These are phyloP conservation scores for Caenorhabditis panamensis DNA, from an alignment of 2,888 invertebrate genomes.

Conservation along the genomic window DNA sequence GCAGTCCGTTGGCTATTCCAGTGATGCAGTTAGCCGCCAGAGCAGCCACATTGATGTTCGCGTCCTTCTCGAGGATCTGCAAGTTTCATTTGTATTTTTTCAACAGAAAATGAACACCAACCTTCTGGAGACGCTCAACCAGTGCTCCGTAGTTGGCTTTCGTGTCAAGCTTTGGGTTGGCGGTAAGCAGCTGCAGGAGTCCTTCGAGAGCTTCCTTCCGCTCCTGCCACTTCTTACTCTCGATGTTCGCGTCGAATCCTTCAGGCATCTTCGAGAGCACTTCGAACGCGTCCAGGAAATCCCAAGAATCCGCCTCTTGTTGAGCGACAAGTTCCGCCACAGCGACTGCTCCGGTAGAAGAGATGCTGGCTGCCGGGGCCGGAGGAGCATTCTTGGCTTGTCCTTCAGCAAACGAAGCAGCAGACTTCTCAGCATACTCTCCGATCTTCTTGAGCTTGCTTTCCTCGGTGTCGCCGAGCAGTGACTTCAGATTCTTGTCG, in stretches of 20 bases:
- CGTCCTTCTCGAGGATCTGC: slow-evolving; percentile 92
- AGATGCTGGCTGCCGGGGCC: slow-evolving; percentile 30
- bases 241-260: slow-evolving; percentile 94
- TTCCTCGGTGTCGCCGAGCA: slow-evolving; percentile 90
- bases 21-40: slow-evolving; percentile 90
- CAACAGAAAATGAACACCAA: too few species aligned
- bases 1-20: slow-evolving; percentile 89
- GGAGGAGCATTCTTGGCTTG: slow-evolving; percentile 56
- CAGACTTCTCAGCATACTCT: slow-evolving; percentile 64
- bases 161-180: slow-evolving; percentile 88
- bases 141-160: slow-evolving; percentile 94
- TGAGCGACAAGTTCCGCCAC: slow-evolving; percentile 6
- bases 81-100: too few species aligned
- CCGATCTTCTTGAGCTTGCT: slow-evolving; percentile 82
- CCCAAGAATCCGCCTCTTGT: slow-evolving; percentile 83
- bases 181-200: slow-evolving; percentile 83
- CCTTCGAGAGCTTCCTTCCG: slow-evolving; percentile 88
- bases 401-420: slow-evolving; percentile 44
- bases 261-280: slow-evolving; percentile 93
- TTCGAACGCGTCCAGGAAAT: slow-evolving; percentile 92
- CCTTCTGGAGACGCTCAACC: slow-evolving; percentile 92
- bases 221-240: slow-evolving; percentile 95
- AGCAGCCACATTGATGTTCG: slow-evolving; percentile 94
- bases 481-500: slow-evolving; percentile 91
- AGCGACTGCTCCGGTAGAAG: slow-evolving; percentile 22